These are phyloP conservation scores for Epistrophe grossulariae DNA, from an alignment of 2,888 invertebrate genomes.

Conservation along the genomic window DNA sequence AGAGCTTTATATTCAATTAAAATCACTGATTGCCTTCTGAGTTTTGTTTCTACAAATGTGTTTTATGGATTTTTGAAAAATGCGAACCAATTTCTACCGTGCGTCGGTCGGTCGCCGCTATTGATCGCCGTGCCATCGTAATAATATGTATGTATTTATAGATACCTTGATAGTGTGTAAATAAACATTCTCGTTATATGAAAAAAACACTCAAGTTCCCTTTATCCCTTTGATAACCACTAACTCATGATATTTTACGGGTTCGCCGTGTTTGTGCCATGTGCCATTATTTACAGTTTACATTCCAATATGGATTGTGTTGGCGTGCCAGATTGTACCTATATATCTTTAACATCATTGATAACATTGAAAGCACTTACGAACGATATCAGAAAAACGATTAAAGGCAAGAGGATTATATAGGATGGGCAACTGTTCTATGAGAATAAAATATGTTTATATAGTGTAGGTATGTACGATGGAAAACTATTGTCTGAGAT, in stretches of 20 bases:
- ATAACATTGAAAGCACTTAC: slow-evolving; percentile 22
- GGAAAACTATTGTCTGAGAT: slow-evolving; percentile 20
- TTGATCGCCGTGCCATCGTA: background rate
- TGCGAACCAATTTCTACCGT: background rate
- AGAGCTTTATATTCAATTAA: slow-evolving; percentile 5
- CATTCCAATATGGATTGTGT: slow-evolving; percentile 1
- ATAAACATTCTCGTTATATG: background rate
- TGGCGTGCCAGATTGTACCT: slow-evolving; percentile 12
- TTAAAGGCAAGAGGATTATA: slow-evolving; percentile 16
- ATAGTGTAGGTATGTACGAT: background rate
- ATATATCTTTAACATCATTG: slow-evolving; percentile 4
- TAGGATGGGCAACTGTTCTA: background rate
- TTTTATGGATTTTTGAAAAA: slow-evolving; percentile 8
- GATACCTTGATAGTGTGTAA: background rate
- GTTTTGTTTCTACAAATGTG: slow-evolving; percentile 7
- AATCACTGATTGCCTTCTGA: slow-evolving; percentile 13
- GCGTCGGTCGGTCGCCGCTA: background rate
- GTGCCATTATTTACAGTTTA: slow-evolving; percentile 28
- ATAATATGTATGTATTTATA: background rate
- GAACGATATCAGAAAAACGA: slow-evolving; percentile 5
- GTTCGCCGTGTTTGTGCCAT: slow-evolving; percentile 12
- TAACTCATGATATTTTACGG: slow-evolving; percentile 7
- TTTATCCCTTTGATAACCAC: background rate
- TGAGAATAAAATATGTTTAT: too few relatives aligned
- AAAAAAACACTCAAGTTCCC: background rate